Base-by-base conservation (phyloP, 1,140 invertebrate species). In the Meloidogyne floridensis region DNA sequence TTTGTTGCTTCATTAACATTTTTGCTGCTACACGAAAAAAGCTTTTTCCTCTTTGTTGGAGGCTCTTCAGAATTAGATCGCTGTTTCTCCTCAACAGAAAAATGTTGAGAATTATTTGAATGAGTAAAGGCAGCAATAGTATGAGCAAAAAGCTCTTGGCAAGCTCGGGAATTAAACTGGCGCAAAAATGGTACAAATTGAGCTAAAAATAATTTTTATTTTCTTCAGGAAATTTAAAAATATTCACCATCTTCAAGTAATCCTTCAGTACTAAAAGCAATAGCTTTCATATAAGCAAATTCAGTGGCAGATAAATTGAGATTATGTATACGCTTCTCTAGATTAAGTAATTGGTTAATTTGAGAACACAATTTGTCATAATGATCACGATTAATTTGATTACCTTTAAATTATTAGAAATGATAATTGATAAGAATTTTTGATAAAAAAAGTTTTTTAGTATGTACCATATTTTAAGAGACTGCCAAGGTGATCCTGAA, bases 261-360 rank as follows among this genome's bases (percentile, higher is more conserved):
- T 54, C 83, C 81, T n/a, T 82, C 70, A 11, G 86, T 72, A 54
- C 84, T 86, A 78, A 97, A 93, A 10, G 93, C 93, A 65, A 97
- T 93, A 6, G 94, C 93, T 88, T 96, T 94, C n/a, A 97, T 92
- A 90, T 95, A 95, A 2, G 95, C 95, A 91, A 94, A 95, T 91
- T 98, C 96, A 79, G 87, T 93, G 92, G 77, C 94, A 93, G 90
- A 94, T 93, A 75, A 95, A 92, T 89, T 95, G 92, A 83, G 95
- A 90, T 85, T 93, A 92, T 81, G 93, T 93, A 91, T 95, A 93
- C 76, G 92, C 92, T 84, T 92, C 93, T n/a, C 95, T 93, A 90
- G 94, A 59, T 65, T 51, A 5, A 80, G 81, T 15, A 86, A 71
- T 6, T 80, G 73, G 10, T 76, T 75, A 43, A 87, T 85, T 86